phyloP scores from a whole-genome alignment of 2,888 invertebrate species.

The Flexamia atlantica region DNA sequence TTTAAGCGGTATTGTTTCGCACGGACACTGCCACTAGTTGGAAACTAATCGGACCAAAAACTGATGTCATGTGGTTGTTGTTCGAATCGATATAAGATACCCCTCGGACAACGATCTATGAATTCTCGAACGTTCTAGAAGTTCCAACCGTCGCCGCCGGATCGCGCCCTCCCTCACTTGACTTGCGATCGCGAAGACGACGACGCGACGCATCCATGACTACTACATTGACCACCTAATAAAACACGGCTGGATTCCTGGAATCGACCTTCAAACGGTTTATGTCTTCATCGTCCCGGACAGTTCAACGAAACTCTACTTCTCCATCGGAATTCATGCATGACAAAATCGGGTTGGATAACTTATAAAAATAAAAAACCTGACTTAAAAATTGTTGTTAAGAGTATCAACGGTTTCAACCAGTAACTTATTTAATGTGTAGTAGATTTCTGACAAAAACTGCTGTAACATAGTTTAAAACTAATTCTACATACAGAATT shows the following conservation, averaged over 20 bases:
- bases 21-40: too few species aligned
- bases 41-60: too few species aligned
- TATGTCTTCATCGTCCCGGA: constrained; percentile 9
- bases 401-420: too few species aligned
- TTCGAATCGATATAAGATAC: neutral
- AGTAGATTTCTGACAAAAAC: too few species aligned
- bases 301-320: neutral
- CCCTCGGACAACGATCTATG: neutral
- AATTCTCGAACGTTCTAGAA: neutral
- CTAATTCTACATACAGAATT: too few species aligned
- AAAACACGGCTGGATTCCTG: constrained; percentile 28
- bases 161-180: neutral
- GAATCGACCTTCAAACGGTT: constrained; percentile 32
- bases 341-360: too few species aligned
- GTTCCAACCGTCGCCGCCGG: neutral
- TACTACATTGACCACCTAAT: constrained; percentile 17
- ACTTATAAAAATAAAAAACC: too few species aligned
- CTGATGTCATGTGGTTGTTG: too few species aligned
- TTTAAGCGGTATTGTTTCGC: too few species aligned
- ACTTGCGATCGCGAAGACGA: neutral
- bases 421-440: too few species aligned
- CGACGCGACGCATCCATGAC: neutral
- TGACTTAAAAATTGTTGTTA: too few species aligned
- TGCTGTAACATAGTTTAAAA: too few species aligned
- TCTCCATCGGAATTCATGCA: neutral